Evolutionary conservation across 2,888 invertebrate species (phyloP), one percentile per base, ranked within the genome.

Genomic region (Machimus atricapillus): DNA sequence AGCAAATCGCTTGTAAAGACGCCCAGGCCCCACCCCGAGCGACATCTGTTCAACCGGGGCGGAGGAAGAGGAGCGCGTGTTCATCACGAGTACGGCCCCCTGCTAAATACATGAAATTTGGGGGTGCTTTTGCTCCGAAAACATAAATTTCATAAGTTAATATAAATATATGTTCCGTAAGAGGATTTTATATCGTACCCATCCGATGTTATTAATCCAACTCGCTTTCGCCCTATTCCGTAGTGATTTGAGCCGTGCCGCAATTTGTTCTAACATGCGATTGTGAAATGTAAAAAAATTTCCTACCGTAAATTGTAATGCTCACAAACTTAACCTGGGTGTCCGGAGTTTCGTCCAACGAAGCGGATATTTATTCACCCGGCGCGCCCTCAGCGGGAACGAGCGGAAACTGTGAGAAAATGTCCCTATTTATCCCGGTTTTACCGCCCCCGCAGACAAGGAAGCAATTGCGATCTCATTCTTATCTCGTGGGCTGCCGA

Each of bases 111-210:
- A 46, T 0, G 31, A 31, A 74, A 74, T 14, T 34, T 0, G 9
- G 74, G 43, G 74, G 43, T 34, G 40, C 52, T 43, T 74, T 12
- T 46, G 74, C 19, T 74, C 74, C 85, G 12, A 31, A 34, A 73
- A 73, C 74, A 85, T 74, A 85, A 74, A 85, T 85, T 85, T 74
- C 85, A 85, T 85, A 85, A 85, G 46, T 74, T 85, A 85, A 85
- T 85, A 85, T 74, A 85, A 43, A 85, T 85, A 74, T 74, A 74
- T 74, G 85, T 74, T 85, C 66, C 40, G 46, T 40, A 43, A 27
- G 85, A 74, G 85, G 43, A 85, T 74, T 73, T 46, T 43, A 43
- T 74, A 85, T 43, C 46, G 34, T 85, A 46, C 73, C 74, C 74
- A 74, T 85, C 43, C 74, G 73, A 85, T 46, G 43, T 37, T 73